Evolutionary conservation across 2,113 vertebrate genomes (phyloP).

Genomic region (Sinocyclocheilus anophthalmus): DNA sequence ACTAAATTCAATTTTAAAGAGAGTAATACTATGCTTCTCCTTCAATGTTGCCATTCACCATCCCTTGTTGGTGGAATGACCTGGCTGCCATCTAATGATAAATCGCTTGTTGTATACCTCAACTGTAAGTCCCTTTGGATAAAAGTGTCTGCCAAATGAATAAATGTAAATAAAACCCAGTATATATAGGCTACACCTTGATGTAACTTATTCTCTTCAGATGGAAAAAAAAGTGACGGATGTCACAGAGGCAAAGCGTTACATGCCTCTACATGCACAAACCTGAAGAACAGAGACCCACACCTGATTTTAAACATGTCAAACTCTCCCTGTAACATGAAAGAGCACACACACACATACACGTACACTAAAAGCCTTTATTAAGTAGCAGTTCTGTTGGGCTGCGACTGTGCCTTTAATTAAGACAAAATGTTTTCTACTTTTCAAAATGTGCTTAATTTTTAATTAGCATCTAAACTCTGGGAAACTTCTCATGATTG

Average conservation of each 20-base stretch:
- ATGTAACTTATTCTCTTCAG: background rate
- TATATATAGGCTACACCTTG: background rate
- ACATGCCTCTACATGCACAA: background rate
- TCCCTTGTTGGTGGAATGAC: no score
- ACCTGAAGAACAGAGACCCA: conserved; percentile 12
- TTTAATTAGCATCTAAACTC: background rate
- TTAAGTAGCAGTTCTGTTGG: background rate
- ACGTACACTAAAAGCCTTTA: background rate
- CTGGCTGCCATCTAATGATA: no score
- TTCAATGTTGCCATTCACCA: background rate
- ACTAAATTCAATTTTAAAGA: background rate
- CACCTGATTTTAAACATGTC: conserved; percentile 33
- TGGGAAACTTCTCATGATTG: background rate
- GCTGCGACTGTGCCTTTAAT: background rate
- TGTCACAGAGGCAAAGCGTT: no score
- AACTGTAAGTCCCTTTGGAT: no score
- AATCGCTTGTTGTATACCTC: no score
- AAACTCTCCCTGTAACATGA: conserved; percentile 26
- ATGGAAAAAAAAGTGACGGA: background rate
- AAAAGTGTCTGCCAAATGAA: no score
- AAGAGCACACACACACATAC: conserved; percentile 34
- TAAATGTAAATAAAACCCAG: background rate
- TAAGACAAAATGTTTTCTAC: background rate
- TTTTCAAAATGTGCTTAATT: background rate
- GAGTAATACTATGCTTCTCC: background rate